Evolutionary conservation across 2,888 invertebrate species (phyloP).

Genomic region (Dorcus parallelipipedus): DNA sequence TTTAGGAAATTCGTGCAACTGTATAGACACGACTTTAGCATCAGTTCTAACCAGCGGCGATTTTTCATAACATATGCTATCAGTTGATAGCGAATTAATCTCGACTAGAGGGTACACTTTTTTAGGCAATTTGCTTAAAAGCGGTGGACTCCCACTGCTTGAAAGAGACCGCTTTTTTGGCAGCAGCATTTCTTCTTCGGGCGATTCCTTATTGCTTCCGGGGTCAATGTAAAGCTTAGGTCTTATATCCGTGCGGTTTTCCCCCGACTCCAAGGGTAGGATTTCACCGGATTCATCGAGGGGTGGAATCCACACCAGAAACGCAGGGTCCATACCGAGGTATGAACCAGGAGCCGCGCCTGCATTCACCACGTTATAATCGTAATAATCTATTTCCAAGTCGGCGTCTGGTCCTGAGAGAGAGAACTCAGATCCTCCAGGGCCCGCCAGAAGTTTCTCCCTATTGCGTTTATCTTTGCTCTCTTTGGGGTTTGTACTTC

Average conservation of each 20-base stretch:
- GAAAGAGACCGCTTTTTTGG: conserved; percentile 36
- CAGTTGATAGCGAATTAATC: conserved; percentile 26
- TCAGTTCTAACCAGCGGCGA: conserved; percentile 29
- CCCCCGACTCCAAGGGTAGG: conserved; percentile 53
- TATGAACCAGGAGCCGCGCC: conserved; percentile 84
- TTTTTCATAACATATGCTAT: conserved; percentile 23
- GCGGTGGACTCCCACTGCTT: conserved; percentile 27
- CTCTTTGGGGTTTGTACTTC: conserved; percentile 66
- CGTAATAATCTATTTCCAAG: conserved; percentile 83
- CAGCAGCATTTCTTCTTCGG: conserved; percentile 56
- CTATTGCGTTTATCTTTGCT: conserved; percentile 77
- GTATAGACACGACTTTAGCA: conserved; percentile 31
- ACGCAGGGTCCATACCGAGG: conserved; percentile 85
- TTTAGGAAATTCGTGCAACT: conserved; percentile 37
- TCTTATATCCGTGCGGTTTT: conserved; percentile 28
- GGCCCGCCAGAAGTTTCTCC: conserved; percentile 60
- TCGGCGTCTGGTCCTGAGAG: conserved; percentile 69
- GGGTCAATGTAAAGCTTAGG: conserved; percentile 52
- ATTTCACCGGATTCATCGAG: conserved; percentile 65
- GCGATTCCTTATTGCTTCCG: conserved; percentile 66
- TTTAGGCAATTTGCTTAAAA: conserved; percentile 29
- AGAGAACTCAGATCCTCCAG: conserved; percentile 70
- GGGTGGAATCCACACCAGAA: conserved; percentile 84
- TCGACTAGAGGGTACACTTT: conserved; percentile 33
- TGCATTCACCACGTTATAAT: conserved; percentile 81